Evolutionary conservation across 2,888 invertebrate genomes (phyloP).

Genomic region (Caenorhabditis sp.): DNA sequence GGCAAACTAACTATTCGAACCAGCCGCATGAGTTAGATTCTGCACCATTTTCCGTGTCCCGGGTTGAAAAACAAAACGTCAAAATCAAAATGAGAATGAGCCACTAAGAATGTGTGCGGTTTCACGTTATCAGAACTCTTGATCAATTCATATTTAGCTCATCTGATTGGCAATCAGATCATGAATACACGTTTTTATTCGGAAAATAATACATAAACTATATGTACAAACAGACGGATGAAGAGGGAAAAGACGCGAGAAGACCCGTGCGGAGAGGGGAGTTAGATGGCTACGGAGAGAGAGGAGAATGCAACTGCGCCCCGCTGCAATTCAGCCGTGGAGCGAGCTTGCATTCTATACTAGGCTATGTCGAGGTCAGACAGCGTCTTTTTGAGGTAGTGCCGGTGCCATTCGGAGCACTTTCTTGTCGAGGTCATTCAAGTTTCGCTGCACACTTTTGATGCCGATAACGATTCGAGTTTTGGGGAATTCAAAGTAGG

Average conservation of each 20-base stretch:
- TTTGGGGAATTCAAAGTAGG: constrained; percentile 77
- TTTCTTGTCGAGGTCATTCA: constrained; percentile 44
- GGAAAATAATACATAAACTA: not conserved
- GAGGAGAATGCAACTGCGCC: too few relatives aligned
- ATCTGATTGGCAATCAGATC: too few relatives aligned
- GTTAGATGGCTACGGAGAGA: too few relatives aligned
- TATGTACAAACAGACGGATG: constrained; percentile 44
- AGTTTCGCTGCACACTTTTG: constrained; percentile 57
- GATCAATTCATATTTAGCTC: too few relatives aligned
- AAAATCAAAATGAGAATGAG: too few relatives aligned
- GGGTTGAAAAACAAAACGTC: not conserved
- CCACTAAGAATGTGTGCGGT: too few relatives aligned
- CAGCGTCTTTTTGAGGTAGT: constrained; percentile 43
- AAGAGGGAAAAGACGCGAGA: constrained; percentile 5
- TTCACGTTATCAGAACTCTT: too few relatives aligned
- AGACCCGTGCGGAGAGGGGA: too few relatives aligned
- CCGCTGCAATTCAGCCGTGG: too few relatives aligned
- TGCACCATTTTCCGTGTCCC: not conserved
- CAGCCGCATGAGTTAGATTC: too few relatives aligned
- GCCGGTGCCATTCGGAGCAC: constrained; percentile 47
- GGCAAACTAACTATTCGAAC: too few relatives aligned
- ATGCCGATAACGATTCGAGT: constrained; percentile 70
- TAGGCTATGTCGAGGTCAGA: constrained; percentile 19
- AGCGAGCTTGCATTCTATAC: too few relatives aligned
- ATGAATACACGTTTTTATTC: constrained; percentile 43